A percentile compares a stretch with the other conserved stretches of the same genome.
These are phyloP conservation scores for Linyphia triangularis DNA, from an alignment of 2,888 invertebrate species.

Conservation along the genomic window DNA sequence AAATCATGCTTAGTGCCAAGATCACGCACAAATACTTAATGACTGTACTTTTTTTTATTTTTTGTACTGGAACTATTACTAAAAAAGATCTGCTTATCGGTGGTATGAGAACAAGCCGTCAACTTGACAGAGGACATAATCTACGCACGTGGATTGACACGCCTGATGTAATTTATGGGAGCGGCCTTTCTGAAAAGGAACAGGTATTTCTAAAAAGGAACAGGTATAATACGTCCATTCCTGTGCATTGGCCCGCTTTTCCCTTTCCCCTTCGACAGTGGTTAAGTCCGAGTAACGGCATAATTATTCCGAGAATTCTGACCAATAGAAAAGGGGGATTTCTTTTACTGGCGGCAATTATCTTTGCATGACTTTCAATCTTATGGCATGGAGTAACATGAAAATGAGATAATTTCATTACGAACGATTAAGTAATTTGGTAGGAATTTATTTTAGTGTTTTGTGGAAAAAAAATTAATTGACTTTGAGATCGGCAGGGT, in stretches of 20 bases:
- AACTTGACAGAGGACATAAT: slow-evolving; percentile 68
- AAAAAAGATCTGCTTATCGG: slow-evolving; percentile 52
- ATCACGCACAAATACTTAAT: slow-evolving; percentile 63
- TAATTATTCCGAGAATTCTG: slow-evolving; percentile 22
- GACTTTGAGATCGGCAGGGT: no score
- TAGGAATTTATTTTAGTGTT: not conserved
- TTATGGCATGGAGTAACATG: not conserved
- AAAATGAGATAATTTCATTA: not conserved
- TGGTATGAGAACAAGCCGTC: slow-evolving; percentile 66
- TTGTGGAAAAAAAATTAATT: not conserved
- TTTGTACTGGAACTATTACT: slow-evolving; percentile 17
- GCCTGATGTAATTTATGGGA: slow-evolving; percentile 51
- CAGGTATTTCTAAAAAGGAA: not conserved
- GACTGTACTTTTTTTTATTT: slow-evolving; percentile 60
- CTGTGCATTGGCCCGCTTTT: not conserved
- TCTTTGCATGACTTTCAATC: not conserved
- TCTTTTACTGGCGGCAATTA: not conserved
- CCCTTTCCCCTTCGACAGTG: not conserved
- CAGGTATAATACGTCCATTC: not conserved
- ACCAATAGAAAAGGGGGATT: slow-evolving; percentile 5
- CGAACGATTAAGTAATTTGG: not conserved
- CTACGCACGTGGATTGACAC: slow-evolving; percentile 65
- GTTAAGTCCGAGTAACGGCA: slow-evolving; percentile 22
- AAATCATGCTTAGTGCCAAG: slow-evolving; percentile 65
- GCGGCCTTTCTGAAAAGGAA: slow-evolving; percentile 6